Base-by-base conservation (phyloP, 2,888 invertebrate genomes). In the Tridacna gigas region DNA sequence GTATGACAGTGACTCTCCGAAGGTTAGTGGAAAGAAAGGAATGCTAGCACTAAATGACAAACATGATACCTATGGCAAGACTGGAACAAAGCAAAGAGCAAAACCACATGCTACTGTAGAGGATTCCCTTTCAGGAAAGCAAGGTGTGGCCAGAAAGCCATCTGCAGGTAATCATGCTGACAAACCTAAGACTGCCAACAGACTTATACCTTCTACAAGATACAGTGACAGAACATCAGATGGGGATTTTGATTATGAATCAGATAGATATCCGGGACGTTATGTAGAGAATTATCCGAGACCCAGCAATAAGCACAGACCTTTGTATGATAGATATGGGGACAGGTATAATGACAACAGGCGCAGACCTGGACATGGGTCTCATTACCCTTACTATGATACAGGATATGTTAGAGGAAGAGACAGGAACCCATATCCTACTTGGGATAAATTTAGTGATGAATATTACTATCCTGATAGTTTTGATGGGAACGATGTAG, bases 301-400 rank as follows among this genome's bases (percentile, higher is more conserved):
- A 22, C 80, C 83, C 0, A 77, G 22, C 47, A 74, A 47, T 48
- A 83, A 87, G 28, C 67, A 82, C 37, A 78, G 80, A 18, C 84
- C 86, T 2, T 56, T 67, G 18, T 86, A 86, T 63, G 80, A 86
- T 74, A 71, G 76, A 37, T 82, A 77, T 48, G 9, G 26, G n/a
- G 79, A 82, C 69, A 78, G 76, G 26, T 73, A 69, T 45, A 47
- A 63, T 45, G 82, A 79, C 47, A 78, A 66, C 26, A 51, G 82
- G 45, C 80, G 79, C 18, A 25, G 83, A 75, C 83, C 84, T 20
- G 81, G 81, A 26, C 81, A 83, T n/a, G 85, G 79, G 11, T 83
- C 84, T 13, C 74, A 81, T 45, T 89, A 87, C 60, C 89, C 89
- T 0, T 85, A 84, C 25, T 87, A 89, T 82, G 86, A 87, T 66